Percentiles rank a stretch among this genome's conserved stretches.
Conservation (phyloP, 2,797 vertebrate species). For the Coilia nasus region DNA sequence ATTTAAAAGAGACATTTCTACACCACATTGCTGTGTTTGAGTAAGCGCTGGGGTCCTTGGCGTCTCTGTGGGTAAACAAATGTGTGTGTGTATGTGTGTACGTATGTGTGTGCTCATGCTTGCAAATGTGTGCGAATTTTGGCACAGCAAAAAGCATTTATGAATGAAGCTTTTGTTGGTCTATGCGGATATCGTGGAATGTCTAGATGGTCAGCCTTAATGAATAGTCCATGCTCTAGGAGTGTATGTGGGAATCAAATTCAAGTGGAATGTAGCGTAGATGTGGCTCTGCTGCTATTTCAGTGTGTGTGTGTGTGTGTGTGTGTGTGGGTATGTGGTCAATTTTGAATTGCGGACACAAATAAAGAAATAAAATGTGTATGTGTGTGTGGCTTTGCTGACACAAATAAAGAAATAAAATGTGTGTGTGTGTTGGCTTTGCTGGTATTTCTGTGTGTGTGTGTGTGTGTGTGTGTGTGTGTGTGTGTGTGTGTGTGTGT, state of each 20-base stretch:
- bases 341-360: too few relatives aligned
- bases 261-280: background rate
- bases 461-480: background rate
- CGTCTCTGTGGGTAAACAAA: background rate
- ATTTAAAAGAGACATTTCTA: background rate
- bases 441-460: too few relatives aligned
- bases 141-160: slow-evolving; percentile 10
- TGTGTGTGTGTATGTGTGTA: background rate
- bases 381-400: background rate
- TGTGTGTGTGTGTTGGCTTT: too few relatives aligned
- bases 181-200: background rate
- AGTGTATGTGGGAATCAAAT: background rate
- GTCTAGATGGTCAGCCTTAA: background rate
- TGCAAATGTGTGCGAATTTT: background rate
- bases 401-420: too few relatives aligned
- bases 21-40: background rate
- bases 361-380: too few relatives aligned
- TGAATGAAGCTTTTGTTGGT: slow-evolving; percentile 1
- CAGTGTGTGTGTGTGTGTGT: background rate
- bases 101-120: background rate
- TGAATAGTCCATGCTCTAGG: background rate
- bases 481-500: slow-evolving; percentile 17
- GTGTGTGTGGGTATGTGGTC: background rate
- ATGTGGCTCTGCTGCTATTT: background rate
- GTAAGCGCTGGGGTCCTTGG: background rate